Evolutionary conservation across 2,797 vertebrate species (phyloP).

Genomic region (Halcyon leucocephala): DNA sequence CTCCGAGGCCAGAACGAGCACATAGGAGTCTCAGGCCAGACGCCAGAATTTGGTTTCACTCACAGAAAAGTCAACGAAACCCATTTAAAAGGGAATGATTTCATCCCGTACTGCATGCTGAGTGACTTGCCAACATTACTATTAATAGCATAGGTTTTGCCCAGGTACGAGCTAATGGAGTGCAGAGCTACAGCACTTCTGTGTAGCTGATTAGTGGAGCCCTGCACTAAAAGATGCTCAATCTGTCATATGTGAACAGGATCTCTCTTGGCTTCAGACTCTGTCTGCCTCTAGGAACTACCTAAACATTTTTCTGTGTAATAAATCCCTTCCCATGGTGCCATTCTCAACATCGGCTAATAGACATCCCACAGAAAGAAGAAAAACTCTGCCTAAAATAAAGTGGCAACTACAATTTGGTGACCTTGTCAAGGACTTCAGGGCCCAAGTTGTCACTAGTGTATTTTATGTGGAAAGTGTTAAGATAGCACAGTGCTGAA

Average conservation of each 20-base stretch:
- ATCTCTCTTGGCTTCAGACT: not conserved
- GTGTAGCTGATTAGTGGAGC: not conserved
- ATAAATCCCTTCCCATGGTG: not conserved
- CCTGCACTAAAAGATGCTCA: not conserved
- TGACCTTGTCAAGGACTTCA: not conserved
- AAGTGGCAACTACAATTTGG: not conserved
- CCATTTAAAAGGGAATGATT: not conserved
- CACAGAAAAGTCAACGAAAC: slow-evolving; percentile 67
- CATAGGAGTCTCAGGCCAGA: fast-evolving
- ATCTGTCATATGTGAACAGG: not conserved
- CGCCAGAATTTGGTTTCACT: slow-evolving; percentile 20
- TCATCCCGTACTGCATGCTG: not conserved
- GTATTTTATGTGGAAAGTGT: not conserved
- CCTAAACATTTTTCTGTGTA: not conserved
- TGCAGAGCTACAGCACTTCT: not conserved
- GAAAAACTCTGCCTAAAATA: not conserved
- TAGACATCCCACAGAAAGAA: not conserved
- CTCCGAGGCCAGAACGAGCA: not conserved
- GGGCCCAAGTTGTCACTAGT: not conserved
- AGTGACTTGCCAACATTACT: not conserved
- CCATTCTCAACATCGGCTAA: not conserved
- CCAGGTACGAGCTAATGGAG: not conserved
- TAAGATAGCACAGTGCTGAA: not conserved
- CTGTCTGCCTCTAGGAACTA: not conserved
- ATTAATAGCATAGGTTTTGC: not conserved